A percentile compares a stretch with the other conserved stretches of the same genome.
Conservation (phyloP, 2,888 invertebrate species). For the Dione juno region DNA sequence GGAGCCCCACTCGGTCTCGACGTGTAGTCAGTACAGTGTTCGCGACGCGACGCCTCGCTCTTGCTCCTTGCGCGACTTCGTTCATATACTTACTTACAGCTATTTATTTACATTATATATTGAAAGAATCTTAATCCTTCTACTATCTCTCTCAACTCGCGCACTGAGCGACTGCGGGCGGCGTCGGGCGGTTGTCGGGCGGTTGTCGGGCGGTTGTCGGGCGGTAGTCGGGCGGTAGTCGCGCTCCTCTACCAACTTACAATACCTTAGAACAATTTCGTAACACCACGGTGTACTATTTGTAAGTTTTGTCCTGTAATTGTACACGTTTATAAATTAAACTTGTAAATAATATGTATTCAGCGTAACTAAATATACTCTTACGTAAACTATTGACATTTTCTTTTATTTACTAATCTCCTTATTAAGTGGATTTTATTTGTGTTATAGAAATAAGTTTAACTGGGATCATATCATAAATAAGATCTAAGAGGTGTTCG, state of each 20-base stretch:
- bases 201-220: background rate
- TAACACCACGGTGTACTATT: constrained; percentile 6
- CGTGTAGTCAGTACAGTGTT: background rate
- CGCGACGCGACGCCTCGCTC: constrained; percentile 32
- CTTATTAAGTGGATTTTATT: background rate
- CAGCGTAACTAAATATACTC: constrained; percentile 38
- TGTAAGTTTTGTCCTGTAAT: constrained; percentile 29
- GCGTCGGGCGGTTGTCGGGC: background rate
- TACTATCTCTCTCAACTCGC: constrained; percentile 6
- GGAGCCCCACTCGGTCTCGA: constrained; percentile 34
- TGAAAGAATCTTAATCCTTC: background rate
- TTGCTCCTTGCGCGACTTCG: constrained; percentile 35
- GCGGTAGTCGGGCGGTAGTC: constrained; percentile 9
- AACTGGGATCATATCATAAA: too few relatives aligned
- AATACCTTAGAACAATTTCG: constrained; percentile 23
- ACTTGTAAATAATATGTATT: constrained; percentile 36
- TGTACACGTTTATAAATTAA: constrained; percentile 35
- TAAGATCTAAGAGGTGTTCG: too few relatives aligned
- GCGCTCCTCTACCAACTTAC: background rate
- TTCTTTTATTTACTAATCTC: constrained; percentile 16
- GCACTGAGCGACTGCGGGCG: constrained; percentile 37
- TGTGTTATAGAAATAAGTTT: too few relatives aligned
- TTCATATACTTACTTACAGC: constrained; percentile 4
- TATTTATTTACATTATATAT: constrained; percentile 9
- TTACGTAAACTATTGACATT: constrained; percentile 29